These are phyloP conservation scores for Brenthis ino DNA, from an alignment of 2,888 invertebrate genomes.

Conservation along the genomic window DNA sequence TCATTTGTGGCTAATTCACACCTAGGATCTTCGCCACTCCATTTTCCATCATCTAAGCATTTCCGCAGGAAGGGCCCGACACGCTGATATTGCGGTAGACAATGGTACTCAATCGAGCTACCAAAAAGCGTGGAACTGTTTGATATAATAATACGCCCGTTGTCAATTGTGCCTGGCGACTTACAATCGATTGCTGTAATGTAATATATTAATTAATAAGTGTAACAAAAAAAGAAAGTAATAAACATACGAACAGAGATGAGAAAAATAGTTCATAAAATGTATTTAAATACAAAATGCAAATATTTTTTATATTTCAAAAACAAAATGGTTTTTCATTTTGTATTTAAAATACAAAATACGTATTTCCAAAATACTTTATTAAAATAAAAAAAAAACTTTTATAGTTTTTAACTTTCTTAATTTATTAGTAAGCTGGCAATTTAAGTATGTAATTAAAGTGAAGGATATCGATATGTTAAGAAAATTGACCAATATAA, in stretches of 20 bases:
- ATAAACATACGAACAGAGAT: neutral
- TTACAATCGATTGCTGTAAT: conserved; percentile 91
- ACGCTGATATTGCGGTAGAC: conserved; percentile 91
- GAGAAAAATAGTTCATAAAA: no score
- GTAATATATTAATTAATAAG: conserved; percentile 14
- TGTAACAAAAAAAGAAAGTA: conserved; percentile 12
- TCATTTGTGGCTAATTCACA: conserved; percentile 89
- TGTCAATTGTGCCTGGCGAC: conserved; percentile 89
- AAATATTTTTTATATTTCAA: no score
- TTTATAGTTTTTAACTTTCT: no score
- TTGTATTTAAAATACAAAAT: no score
- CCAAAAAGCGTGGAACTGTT: conserved; percentile 92
- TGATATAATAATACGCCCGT: conserved; percentile 92
- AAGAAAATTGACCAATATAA: no score
- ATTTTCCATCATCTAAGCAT: conserved; percentile 91
- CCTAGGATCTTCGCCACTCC: conserved; percentile 93
- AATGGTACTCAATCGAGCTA: conserved; percentile 94
- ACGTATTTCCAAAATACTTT: no score
- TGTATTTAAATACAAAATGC: no score
- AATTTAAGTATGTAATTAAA: no score
- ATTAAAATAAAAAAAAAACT: no score
- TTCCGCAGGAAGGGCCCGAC: conserved; percentile 91
- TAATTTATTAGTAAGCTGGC: no score
- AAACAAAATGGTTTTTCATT: no score
- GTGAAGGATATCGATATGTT: no score